These are phyloP conservation scores for Oxytorus armatus DNA, from an alignment of 2,888 invertebrate species.

Conservation along the genomic window DNA sequence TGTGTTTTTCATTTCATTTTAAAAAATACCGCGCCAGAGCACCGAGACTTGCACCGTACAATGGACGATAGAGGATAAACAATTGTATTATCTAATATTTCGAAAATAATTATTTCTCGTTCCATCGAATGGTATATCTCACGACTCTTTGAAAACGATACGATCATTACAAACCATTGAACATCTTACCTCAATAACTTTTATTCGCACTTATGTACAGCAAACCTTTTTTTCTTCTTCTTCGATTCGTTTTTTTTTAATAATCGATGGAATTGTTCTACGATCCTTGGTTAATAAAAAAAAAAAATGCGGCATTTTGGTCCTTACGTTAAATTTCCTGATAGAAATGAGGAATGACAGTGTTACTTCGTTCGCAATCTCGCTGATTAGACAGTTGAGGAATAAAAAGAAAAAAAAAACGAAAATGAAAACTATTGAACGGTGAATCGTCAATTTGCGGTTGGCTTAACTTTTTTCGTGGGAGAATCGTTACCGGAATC, in stretches of 20 bases:
- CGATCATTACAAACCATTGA: conserved; percentile 8
- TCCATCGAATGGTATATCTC: neutral
- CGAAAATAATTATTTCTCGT: conserved; percentile 15
- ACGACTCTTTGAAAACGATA: conserved; percentile 1
- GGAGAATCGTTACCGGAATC: conserved; percentile 55
- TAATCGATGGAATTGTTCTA: neutral
- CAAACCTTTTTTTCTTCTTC: conserved; percentile 6
- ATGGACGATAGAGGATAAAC: neutral
- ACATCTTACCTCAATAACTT: conserved; percentile 22
- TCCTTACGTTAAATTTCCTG: conserved; percentile 21
- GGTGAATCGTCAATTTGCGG: conserved; percentile 44
- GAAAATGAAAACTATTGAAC: conserved; percentile 15
- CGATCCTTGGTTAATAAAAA: neutral
- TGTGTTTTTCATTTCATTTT: neutral
- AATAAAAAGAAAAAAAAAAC: conserved; percentile 1
- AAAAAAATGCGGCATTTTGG: conserved; percentile 11
- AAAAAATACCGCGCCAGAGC: neutral
- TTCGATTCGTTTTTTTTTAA: neutral
- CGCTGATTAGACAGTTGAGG: neutral
- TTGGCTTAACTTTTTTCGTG: conserved; percentile 59
- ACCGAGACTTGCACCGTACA: neutral
- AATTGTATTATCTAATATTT: neutral
- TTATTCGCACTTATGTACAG: conserved; percentile 44
- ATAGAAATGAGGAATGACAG: conserved; percentile 40
- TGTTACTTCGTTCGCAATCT: conserved; percentile 2